Base-by-base conservation (phyloP, 92 coral and sea anemone species). In the Virgularia gustaviana region DNA sequence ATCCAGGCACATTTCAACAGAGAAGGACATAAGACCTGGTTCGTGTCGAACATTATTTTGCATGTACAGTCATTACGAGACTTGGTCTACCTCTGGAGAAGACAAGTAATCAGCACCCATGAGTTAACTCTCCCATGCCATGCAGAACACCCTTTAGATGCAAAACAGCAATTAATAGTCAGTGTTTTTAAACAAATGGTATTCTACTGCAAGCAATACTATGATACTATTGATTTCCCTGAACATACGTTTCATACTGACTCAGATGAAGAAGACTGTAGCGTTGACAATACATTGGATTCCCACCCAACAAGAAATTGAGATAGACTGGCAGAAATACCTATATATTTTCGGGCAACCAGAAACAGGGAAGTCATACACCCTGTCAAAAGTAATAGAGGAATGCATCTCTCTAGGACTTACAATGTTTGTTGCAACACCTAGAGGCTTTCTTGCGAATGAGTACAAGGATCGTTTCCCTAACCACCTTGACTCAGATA, bases 61-160 rank as follows among this genome's bases (percentile, higher is more conserved):
- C 66, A 59, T 43, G 35, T 59, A 9, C 66, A 59, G 43, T 59
- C 66, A 7, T 33, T 59, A 36, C 31, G 35, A 65, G 72, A 65
- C 33, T 39, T 41, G 0, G 41, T 41, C 16, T 0, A 23, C 27
- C 31, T 65, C 1, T 65, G 55, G 49, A 6, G 44, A 43, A 59
- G 32, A 59, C 38, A 59, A 32, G 43, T 59, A 9, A 32, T 59
- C 9, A 31, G 20, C n/a, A 13, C 29, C 2, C 5, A 11, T 2
- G 10, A 7, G 3, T 22, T 7, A 22, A 6, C 58, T 9, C 22
- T 2, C 7, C 31, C 3, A 11, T 33, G 6, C 7, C 28, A 6
- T 22, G 10, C 22, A 52, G 1, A 24, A 1, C n/a, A 20, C 16
- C 56, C 72, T 10, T 23, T 65, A 2, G 72, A 65, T 65, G 0